phyloP scores from a whole-genome alignment of 2,888 invertebrate genomes.

The Drosophila differens region DNA sequence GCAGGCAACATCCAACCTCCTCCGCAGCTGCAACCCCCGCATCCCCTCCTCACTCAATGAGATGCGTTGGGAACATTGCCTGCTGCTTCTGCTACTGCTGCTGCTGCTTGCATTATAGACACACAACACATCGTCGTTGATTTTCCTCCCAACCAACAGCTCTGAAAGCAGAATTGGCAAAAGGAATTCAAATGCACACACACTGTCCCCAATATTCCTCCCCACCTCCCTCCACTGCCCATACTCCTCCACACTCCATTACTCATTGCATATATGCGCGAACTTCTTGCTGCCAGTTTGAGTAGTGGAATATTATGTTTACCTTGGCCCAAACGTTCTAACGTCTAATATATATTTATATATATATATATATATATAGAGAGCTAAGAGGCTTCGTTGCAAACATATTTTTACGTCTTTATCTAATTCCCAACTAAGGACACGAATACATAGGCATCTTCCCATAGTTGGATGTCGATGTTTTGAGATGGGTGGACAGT shows the following conservation, averaged over 20 bases:
- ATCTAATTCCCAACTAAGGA: constrained; percentile 12
- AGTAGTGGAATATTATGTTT: constrained; percentile 71
- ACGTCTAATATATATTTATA: constrained; percentile 43
- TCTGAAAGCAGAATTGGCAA: constrained; percentile 49
- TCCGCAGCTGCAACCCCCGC: neutral
- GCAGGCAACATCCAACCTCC: constrained; percentile 6
- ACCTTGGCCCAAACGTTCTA: constrained; percentile 59
- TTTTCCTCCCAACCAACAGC: constrained; percentile 43
- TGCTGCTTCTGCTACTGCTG: constrained; percentile 14
- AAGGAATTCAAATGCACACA: constrained; percentile 47
- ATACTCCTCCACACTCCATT: neutral
- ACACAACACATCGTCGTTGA: constrained; percentile 48
- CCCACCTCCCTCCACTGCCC: neutral
- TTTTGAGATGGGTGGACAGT: constrained; percentile 38
- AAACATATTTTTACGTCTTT: constrained; percentile 39
- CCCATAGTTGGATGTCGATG: constrained; percentile 7
- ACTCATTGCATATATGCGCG: constrained; percentile 18
- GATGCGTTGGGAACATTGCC: constrained; percentile 31
- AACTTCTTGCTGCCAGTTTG: constrained; percentile 42
- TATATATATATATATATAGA: neutral
- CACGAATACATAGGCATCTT: constrained; percentile 17
- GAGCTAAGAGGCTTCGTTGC: constrained; percentile 44
- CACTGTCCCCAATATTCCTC: neutral
- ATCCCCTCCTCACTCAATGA: neutral
- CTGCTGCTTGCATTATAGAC: constrained; percentile 25